A percentile compares a stretch with the other conserved stretches of the same genome.
These are phyloP conservation scores for Ophraella communa DNA, from an alignment of 2,888 invertebrate species.

Conservation along the genomic window DNA sequence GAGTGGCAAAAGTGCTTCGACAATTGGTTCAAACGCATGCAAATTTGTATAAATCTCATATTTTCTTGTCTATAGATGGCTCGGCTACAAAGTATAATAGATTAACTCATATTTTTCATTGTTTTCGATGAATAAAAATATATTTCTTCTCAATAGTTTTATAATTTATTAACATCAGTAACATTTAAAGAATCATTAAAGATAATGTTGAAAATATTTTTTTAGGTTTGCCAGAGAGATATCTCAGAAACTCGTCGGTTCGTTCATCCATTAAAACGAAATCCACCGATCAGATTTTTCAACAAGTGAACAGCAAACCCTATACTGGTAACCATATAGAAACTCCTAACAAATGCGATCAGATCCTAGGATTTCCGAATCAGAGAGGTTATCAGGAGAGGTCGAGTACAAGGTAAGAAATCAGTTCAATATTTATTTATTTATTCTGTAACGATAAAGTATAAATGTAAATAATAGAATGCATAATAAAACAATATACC, in stretches of 20 bases:
- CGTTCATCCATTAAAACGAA: constrained; percentile 49
- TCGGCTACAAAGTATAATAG: too few relatives aligned
- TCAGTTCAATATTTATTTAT: background rate
- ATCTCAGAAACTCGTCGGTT: constrained; percentile 37
- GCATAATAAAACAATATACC: too few relatives aligned
- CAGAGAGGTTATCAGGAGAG: constrained; percentile 57
- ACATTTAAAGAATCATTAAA: background rate
- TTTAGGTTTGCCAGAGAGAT: constrained; percentile 42
- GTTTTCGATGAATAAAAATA: too few relatives aligned
- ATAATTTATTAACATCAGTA: too few relatives aligned
- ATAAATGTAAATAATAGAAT: too few relatives aligned
- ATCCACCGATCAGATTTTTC: constrained; percentile 49
- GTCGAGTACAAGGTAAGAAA: constrained; percentile 56
- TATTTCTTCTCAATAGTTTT: too few relatives aligned
- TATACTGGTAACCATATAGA: constrained; percentile 40
- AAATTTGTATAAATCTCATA: too few relatives aligned
- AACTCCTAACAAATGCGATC: constrained; percentile 38
- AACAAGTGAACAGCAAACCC: constrained; percentile 51
- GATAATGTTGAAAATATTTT: background rate
- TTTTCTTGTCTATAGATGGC: too few relatives aligned
- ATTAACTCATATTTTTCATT: too few relatives aligned
- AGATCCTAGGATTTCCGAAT: constrained; percentile 48
- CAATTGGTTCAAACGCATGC: too few relatives aligned
- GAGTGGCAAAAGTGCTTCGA: too few relatives aligned
- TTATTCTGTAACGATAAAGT: too few relatives aligned